A percentile compares a stretch with the other conserved stretches of the same genome.
phyloP scores from a whole-genome alignment of 2,797 vertebrate species.

The Buphagus erythrorhynchus region DNA sequence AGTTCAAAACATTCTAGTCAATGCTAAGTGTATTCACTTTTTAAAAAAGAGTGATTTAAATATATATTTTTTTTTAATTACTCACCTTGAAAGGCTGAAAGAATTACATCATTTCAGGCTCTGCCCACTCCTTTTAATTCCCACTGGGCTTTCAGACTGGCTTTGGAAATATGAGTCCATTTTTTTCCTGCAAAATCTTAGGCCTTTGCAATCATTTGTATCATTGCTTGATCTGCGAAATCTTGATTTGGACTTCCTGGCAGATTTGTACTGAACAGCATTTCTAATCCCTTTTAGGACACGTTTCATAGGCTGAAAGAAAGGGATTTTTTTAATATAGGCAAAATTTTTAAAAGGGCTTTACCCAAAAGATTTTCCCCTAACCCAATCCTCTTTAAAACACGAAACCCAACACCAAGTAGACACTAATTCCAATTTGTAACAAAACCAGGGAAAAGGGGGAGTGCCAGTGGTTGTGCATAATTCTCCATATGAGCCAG shows the following conservation, averaged over 20 bases:
- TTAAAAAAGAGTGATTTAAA: background rate
- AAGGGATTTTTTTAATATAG: slow-evolving; percentile 23
- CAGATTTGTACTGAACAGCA: slow-evolving; percentile 8
- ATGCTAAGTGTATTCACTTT: background rate
- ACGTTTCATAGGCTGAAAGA: background rate
- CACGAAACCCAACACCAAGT: slow-evolving; percentile 34
- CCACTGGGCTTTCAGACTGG: background rate
- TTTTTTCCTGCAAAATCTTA: background rate
- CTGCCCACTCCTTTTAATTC: background rate
- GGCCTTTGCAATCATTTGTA: background rate
- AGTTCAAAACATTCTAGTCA: background rate
- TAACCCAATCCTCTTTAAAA: slow-evolving; percentile 53
- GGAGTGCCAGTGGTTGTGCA: slow-evolving; percentile 49
- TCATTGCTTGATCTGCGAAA: background rate
- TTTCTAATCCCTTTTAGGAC: slow-evolving; percentile 40
- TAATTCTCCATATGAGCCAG: slow-evolving; percentile 57
- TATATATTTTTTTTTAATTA: background rate
- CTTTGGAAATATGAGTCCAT: background rate
- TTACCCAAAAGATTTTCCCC: slow-evolving; percentile 42
- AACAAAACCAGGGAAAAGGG: slow-evolving; percentile 65
- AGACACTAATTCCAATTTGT: slow-evolving; percentile 73
- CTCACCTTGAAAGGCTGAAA: slow-evolving; percentile 11
- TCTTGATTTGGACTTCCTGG: slow-evolving; percentile 23
- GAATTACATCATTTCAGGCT: background rate
- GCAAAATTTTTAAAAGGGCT: slow-evolving; percentile 12